A percentile compares a stretch with the other conserved stretches of the same genome.
phyloP scores from a whole-genome alignment of 2,888 invertebrate species.

The Augochlorella aurata region DNA sequence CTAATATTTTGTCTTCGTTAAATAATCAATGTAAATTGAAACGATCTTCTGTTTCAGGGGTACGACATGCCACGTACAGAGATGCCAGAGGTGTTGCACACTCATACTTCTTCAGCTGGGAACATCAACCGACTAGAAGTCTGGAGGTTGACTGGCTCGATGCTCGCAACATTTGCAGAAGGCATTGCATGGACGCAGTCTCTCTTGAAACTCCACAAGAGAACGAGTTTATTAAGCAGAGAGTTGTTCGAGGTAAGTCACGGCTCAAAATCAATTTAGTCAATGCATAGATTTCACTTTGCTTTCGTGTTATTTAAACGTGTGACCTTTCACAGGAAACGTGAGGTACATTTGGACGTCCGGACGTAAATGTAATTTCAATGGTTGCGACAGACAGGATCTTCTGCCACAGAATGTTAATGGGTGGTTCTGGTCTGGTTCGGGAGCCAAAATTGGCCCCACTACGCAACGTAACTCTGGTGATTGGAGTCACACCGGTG shows the following conservation, averaged over 20 bases:
- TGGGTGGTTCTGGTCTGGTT: constrained; percentile 98
- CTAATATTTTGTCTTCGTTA: not conserved
- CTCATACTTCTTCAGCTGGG: constrained; percentile 97
- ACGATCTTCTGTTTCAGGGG: constrained; percentile 84
- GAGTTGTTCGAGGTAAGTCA: constrained; percentile 84
- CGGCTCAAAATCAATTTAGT: not conserved
- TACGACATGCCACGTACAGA: constrained; percentile 93
- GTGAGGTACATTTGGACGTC: constrained; percentile 93
- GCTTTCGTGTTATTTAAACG: not conserved
- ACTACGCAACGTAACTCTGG: constrained; percentile 94
- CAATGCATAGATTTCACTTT: not conserved
- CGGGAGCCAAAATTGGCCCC: constrained; percentile 94
- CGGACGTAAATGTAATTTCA: constrained; percentile 95
- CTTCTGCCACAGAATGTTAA: constrained; percentile 91
- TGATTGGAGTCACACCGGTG: constrained; percentile 95
- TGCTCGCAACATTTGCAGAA: constrained; percentile 94
- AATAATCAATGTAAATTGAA: not conserved
- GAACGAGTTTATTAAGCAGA: constrained; percentile 94
- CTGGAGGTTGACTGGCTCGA: constrained; percentile 95
- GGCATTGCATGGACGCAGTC: constrained; percentile 97
- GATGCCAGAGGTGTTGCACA: constrained; percentile 94
- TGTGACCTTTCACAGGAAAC: constrained; percentile 77
- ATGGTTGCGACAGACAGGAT: constrained; percentile 93
- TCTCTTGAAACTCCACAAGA: constrained; percentile 95
- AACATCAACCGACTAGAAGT: constrained; percentile 90